Conservation (phyloP, 2,797 vertebrate species). For the Coranthus polyacanthus region DNA sequence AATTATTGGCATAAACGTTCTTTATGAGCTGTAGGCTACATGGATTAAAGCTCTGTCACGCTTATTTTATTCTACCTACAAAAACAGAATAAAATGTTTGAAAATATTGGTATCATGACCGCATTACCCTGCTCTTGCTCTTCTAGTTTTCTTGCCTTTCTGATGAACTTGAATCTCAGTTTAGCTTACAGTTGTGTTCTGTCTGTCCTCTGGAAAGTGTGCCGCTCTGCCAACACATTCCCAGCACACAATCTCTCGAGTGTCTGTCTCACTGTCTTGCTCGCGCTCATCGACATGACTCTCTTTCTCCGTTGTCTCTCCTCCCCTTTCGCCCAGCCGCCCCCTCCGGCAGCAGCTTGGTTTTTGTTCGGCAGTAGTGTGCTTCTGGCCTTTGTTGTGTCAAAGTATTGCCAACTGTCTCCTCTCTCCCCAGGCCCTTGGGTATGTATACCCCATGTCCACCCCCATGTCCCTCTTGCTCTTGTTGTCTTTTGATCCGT, state of each 20-base stretch:
- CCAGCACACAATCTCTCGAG: constrained; percentile 29
- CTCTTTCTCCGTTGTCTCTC: constrained; percentile 37
- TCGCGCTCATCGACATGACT: constrained; percentile 34
- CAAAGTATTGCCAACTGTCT: constrained; percentile 62
- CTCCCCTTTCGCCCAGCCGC: constrained; percentile 37
- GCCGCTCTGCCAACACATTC: constrained; percentile 43
- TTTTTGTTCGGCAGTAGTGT: constrained; percentile 37
- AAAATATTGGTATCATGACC: background rate
- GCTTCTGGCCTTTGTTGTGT: constrained; percentile 62
- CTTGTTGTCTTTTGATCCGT: constrained; percentile 35
- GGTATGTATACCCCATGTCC: constrained; percentile 32
- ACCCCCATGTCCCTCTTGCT: constrained; percentile 34
- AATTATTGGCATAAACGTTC: no score
- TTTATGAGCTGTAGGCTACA: no score
- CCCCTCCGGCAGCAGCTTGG: constrained; percentile 34
- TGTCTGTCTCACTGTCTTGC: constrained; percentile 24
- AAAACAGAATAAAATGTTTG: background rate
- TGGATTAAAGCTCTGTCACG: background rate
- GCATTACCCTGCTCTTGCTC: background rate
- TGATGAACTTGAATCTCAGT: constrained; percentile 48
- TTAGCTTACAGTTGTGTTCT: constrained; percentile 40
- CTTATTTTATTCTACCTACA: background rate
- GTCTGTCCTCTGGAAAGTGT: constrained; percentile 49
- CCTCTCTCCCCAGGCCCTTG: constrained; percentile 36
- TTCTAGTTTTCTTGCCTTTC: constrained; percentile 24